Percentiles rank a stretch among this genome's conserved stretches.
Conservation (phyloP, 2,797 vertebrate species). For the Chiroxiphia lanceolata region DNA sequence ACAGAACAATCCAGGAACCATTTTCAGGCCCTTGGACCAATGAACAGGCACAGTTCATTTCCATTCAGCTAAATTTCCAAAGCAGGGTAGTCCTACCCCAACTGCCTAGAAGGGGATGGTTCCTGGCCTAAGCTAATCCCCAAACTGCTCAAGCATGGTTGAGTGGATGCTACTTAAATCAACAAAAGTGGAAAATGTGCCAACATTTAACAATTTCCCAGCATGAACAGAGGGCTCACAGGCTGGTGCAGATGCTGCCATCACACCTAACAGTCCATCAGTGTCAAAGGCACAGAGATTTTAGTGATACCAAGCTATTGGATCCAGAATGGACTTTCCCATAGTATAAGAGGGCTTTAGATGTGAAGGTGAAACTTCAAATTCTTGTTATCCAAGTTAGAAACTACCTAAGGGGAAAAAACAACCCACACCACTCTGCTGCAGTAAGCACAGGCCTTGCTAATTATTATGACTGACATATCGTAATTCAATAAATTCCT, state of each 20-base stretch:
- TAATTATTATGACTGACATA: not conserved
- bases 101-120: rapidly evolving
- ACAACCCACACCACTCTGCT: not conserved
- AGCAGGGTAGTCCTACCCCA: not conserved
- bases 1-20: not conserved
- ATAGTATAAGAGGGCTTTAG: not conserved
- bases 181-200: not conserved
- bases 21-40: not conserved
- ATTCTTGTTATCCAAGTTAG: not conserved
- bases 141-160: not conserved
- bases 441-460: not conserved
- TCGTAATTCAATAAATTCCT: not conserved
- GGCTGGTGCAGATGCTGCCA: not conserved
- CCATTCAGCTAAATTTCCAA: not conserved
- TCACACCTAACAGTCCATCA: not conserved
- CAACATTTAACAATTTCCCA: not conserved
- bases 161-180: not conserved
- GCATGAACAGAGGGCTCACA: rapidly evolving
- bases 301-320: not conserved
- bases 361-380: not conserved
- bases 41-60: not conserved
- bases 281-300: not conserved
- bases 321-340: not conserved
- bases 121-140: not conserved
- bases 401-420: not conserved